A percentile compares a stretch with the other conserved stretches of the same genome.
phyloP scores from a whole-genome alignment of 2,797 vertebrate species.

The Phoebastria nigripes region DNA sequence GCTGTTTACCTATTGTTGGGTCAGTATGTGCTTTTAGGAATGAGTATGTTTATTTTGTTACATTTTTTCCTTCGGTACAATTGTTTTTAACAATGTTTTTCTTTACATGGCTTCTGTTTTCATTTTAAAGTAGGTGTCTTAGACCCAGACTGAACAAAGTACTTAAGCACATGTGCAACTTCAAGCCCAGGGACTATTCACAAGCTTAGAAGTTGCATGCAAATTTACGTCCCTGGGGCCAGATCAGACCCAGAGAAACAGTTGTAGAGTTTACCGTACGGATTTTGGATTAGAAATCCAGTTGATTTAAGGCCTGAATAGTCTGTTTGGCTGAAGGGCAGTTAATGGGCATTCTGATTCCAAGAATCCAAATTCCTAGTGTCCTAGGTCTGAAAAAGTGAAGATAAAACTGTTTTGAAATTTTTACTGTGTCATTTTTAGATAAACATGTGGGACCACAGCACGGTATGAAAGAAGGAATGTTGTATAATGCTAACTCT shows the following conservation, averaged over 20 bases:
- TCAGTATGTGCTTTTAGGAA: background rate
- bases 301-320: slow-evolving; percentile 26
- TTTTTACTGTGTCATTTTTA: background rate
- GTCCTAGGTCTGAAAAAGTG: background rate
- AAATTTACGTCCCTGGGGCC: slow-evolving; percentile 39
- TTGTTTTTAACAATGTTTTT: slow-evolving; percentile 7
- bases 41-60: background rate
- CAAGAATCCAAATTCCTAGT: background rate
- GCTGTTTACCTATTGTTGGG: background rate
- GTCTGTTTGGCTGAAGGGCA: background rate
- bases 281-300: slow-evolving; percentile 27
- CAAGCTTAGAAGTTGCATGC: slow-evolving; percentile 27
- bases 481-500: background rate
- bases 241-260: slow-evolving; percentile 1
- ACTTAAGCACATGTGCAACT: slow-evolving; percentile 42
- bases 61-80: background rate
- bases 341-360: background rate
- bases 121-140: background rate
- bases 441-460: background rate
- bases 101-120: slow-evolving; percentile 12
- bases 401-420: background rate
- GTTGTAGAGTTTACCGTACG: background rate
- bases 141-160: background rate
- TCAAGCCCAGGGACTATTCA: slow-evolving; percentile 1
- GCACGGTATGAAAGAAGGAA: background rate